Conservation (phyloP, 2,797 vertebrate species). For the Thunnus albacares region DNA sequence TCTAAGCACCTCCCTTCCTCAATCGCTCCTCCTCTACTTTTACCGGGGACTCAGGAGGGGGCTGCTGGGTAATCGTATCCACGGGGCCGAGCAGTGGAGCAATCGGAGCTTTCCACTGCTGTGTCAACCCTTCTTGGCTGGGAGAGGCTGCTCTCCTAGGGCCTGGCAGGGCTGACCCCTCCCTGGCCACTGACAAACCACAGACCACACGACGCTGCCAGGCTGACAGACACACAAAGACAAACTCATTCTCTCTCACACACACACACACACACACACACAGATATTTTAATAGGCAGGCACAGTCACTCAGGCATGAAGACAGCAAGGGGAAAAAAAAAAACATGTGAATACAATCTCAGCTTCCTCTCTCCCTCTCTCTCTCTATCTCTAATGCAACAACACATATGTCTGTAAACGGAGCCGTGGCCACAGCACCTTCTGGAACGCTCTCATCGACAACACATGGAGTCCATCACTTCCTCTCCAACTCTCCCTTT, state of each 20-base stretch:
- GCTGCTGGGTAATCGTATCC: conserved; percentile 55
- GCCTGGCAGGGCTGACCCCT: conserved; percentile 60
- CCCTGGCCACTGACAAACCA: conserved; percentile 47
- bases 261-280: conserved; percentile 13
- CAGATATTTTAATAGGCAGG: conserved; percentile 16
- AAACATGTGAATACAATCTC: conserved; percentile 28
- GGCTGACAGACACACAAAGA: conserved; percentile 26
- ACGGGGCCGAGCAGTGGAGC: conserved; percentile 30
- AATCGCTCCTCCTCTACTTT: not conserved
- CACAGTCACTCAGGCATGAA: conserved; percentile 15
- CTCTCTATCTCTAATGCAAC: conserved; percentile 37
- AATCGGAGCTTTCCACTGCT: conserved; percentile 44
- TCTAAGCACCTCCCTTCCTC: conserved; percentile 13
- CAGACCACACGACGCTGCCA: conserved; percentile 24
- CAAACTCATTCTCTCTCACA: not conserved
- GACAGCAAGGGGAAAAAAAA: not conserved
- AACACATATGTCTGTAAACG: conserved; percentile 42
- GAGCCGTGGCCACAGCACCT: conserved; percentile 31
- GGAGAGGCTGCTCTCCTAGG: conserved; percentile 62
- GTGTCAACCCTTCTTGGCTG: conserved; percentile 37
- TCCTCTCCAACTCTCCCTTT: conserved; percentile 78
- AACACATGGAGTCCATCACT: conserved; percentile 81
- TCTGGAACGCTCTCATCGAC: conserved; percentile 59
- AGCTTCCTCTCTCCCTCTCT: conserved; percentile 29
- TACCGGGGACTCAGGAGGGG: conserved; percentile 24